phyloP scores from a whole-genome alignment of 2,888 invertebrate genomes.

The Lasioglossum oenotherae region DNA sequence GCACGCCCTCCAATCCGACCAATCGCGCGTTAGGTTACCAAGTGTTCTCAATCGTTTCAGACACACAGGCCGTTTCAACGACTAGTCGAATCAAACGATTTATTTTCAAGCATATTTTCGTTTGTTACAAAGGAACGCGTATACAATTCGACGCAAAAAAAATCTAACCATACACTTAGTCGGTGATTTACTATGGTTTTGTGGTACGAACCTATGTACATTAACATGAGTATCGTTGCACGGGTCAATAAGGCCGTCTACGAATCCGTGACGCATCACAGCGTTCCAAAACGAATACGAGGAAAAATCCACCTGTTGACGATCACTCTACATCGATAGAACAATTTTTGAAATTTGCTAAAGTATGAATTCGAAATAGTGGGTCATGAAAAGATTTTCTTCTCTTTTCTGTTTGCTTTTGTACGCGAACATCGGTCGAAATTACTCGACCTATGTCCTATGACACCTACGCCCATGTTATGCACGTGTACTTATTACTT shows the following conservation, averaged over 20 bases:
- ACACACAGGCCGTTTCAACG: background rate
- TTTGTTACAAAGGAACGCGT: background rate
- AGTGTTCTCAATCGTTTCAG: constrained; percentile 42
- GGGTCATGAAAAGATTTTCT: background rate
- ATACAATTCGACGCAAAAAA: background rate
- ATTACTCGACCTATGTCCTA: background rate
- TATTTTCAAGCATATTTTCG: background rate
- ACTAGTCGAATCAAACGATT: background rate
- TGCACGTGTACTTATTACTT: background rate
- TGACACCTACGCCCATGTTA: background rate
- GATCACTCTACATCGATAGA: background rate
- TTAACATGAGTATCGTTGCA: constrained; percentile 27
- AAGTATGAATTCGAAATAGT: background rate
- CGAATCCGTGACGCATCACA: background rate
- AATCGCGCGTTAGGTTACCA: constrained; percentile 55
- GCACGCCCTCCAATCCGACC: constrained; percentile 69
- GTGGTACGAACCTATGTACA: background rate
- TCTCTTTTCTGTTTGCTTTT: background rate
- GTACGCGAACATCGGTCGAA: background rate
- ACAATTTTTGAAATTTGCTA: background rate
- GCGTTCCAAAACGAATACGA: constrained; percentile 18
- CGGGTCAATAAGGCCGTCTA: constrained; percentile 46
- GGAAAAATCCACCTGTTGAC: constrained; percentile 60
- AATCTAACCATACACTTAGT: background rate
- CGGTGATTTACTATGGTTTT: background rate